phyloP scores from a whole-genome alignment of 2,113 vertebrate genomes.

The Mus pahari region DNA sequence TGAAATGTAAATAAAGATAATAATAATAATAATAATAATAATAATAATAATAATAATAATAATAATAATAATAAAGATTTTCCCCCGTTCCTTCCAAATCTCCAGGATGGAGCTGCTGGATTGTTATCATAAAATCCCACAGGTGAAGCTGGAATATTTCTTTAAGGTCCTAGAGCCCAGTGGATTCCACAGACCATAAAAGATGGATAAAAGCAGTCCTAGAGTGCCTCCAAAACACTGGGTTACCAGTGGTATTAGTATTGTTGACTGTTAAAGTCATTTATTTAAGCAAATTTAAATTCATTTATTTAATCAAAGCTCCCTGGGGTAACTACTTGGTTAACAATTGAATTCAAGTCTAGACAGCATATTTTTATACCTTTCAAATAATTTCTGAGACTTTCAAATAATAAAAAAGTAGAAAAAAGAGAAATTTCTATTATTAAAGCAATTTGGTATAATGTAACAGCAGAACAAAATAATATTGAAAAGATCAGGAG shows the following conservation, averaged over 20 bases:
- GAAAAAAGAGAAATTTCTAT: neutral
- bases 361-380: neutral
- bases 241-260: neutral
- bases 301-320: neutral
- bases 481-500: neutral
- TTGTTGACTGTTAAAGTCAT: neutral
- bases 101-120: neutral
- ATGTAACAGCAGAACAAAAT: neutral
- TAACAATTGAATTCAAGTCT: neutral
- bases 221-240: neutral
- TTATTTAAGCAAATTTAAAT: neutral
- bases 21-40: too few species aligned
- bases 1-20: too few species aligned
- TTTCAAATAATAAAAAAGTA: conserved; percentile 17
- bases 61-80: too few species aligned
- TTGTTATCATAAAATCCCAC: neutral
- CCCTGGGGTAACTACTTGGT: neutral
- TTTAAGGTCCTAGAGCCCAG: neutral
- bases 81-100: neutral
- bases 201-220: neutral
- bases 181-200: neutral
- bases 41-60: too few species aligned
- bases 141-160: neutral
- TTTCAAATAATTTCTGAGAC: conserved; percentile 45
- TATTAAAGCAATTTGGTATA: neutral